Evolutionary conservation across 2,797 vertebrate species (phyloP).

Genomic region (Chaetophractus vellerosus): DNA sequence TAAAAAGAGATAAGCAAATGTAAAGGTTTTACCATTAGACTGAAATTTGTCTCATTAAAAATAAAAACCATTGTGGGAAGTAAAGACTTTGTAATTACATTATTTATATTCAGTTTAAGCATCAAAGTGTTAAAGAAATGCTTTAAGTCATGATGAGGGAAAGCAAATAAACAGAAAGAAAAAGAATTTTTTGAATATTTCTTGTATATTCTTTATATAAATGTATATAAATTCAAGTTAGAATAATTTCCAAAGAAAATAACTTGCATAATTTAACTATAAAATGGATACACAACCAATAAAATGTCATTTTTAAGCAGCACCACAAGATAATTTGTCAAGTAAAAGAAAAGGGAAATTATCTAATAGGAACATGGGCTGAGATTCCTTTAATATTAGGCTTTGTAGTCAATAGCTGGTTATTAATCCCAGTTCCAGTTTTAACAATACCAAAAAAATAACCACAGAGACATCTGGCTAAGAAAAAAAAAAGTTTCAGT

Average conservation of each 20-base stretch:
- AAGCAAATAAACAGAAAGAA: conserved; percentile 39
- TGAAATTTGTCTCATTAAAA: conserved; percentile 44
- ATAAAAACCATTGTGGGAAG: conserved; percentile 58
- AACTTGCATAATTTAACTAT: conserved; percentile 80
- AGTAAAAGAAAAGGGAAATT: conserved; percentile 88
- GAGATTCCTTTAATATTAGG: conserved; percentile 84
- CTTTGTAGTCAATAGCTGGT: conserved; percentile 79
- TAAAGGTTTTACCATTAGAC: conserved; percentile 37
- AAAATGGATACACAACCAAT: conserved; percentile 77
- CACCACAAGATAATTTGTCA: conserved; percentile 83
- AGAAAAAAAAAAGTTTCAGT: conserved; percentile 87
- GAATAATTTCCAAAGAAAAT: conserved; percentile 79
- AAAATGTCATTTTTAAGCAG: conserved; percentile 84
- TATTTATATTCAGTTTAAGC: conserved; percentile 56
- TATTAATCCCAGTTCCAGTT: conserved; percentile 81
- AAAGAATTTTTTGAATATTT: conserved; percentile 34
- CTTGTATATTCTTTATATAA: not conserved
- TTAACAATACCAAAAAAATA: conserved; percentile 89
- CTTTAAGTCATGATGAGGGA: not conserved
- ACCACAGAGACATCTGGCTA: conserved; percentile 93
- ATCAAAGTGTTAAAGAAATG: conserved; percentile 53
- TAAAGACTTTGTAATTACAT: conserved; percentile 31
- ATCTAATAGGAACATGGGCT: conserved; percentile 81
- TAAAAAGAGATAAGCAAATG: conserved; percentile 20
- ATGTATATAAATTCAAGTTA: conserved; percentile 59